phyloP scores from a whole-genome alignment of 35 echinoderm and acorn worm species.

The Ophioderma brevispina region DNA sequence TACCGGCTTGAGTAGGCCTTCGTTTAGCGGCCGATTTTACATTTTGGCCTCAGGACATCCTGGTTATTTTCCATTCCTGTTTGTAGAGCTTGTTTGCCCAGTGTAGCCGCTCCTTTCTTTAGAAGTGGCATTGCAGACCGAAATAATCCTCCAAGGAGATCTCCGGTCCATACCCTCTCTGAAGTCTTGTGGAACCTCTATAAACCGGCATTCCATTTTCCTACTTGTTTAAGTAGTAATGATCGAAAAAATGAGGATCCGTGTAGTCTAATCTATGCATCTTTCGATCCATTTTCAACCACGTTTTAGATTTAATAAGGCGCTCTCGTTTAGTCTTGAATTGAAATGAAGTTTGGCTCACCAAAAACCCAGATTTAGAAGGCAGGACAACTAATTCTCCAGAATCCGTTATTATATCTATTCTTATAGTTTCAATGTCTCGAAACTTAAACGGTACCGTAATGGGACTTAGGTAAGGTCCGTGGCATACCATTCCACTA shows the following conservation, averaged over 20 bases:
- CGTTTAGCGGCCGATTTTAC: not conserved
- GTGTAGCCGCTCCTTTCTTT: constrained; percentile 11
- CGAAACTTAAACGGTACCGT: constrained; percentile 25
- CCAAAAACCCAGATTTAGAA: constrained; percentile 38
- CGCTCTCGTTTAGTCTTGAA: not conserved
- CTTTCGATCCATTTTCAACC: no score
- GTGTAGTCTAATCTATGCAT: not conserved
- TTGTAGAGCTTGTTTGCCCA: constrained; percentile 25
- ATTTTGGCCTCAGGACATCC: not conserved
- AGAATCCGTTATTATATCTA: constrained; percentile 61
- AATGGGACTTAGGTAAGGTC: constrained; percentile 6
- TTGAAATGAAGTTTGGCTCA: constrained; percentile 37
- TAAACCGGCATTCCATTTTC: constrained; percentile 48
- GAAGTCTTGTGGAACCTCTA: not conserved
- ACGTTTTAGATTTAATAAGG: constrained; percentile 16
- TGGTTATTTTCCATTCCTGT: constrained; percentile 10
- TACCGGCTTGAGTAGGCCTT: not conserved
- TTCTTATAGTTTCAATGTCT: constrained; percentile 29
- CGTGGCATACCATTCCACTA: not conserved
- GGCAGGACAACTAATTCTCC: constrained; percentile 27
- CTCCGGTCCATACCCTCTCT: constrained; percentile 25
- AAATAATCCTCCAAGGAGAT: constrained; percentile 17
- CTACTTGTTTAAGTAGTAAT: constrained; percentile 48
- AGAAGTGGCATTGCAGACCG: constrained; percentile 15
- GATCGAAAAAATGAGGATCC: constrained; percentile 4